phyloP scores from a whole-genome alignment of 2,797 vertebrate genomes.

The Pempheris klunzingeri region DNA sequence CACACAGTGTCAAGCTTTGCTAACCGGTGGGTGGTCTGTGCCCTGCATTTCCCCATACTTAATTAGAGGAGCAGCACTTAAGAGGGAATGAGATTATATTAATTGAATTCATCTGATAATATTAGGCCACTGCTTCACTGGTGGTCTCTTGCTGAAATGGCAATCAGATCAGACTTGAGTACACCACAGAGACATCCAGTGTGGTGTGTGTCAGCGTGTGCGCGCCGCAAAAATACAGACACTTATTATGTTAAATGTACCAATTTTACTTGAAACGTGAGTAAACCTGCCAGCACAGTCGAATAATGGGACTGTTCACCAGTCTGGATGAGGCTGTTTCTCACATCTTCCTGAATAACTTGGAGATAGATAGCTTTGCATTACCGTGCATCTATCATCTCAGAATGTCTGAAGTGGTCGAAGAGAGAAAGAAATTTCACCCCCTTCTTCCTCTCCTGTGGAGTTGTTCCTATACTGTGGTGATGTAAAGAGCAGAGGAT shows the following conservation, averaged over 20 bases:
- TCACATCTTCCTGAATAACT: background rate
- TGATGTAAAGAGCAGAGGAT: conserved; percentile 25
- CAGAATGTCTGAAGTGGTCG: background rate
- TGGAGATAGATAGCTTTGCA: background rate
- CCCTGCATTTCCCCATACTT: conserved; percentile 76
- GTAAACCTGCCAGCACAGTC: background rate
- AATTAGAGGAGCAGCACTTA: conserved; percentile 94
- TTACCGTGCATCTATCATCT: background rate
- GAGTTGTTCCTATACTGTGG: conserved; percentile 7
- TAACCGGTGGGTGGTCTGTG: conserved; percentile 82
- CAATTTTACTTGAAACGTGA: background rate
- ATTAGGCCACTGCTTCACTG: conserved; percentile 65
- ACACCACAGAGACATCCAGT: conserved; percentile 5
- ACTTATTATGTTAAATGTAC: conserved; percentile 12
- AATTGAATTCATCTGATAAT: conserved; percentile 93
- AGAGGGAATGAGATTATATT: conserved; percentile 95
- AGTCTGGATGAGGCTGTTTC: background rate
- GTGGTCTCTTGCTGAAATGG: conserved; percentile 39
- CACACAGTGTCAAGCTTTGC: conserved; percentile 78
- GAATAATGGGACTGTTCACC: background rate
- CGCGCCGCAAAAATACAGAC: background rate
- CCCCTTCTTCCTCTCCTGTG: conserved; percentile 17
- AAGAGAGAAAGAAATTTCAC: background rate
- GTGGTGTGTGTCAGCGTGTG: background rate
- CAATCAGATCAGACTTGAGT: conserved; percentile 42